Evolutionary conservation across 2,888 invertebrate species (phyloP).

Genomic region (Agrotis segetum): DNA sequence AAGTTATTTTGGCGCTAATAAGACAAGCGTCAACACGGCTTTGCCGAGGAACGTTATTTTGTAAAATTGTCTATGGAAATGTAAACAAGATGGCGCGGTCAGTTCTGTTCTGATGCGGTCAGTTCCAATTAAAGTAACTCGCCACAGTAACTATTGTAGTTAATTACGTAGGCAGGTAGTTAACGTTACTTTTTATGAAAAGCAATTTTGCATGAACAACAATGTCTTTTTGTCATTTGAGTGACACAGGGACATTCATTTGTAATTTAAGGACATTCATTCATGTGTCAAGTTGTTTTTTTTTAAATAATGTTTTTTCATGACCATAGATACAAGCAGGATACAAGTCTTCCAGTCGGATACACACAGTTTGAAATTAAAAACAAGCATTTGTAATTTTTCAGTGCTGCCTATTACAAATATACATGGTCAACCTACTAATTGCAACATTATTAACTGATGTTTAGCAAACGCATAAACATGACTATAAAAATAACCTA

Average conservation of each 20-base stretch:
- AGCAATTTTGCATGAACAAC: slow-evolving; percentile 4
- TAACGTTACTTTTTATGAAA: slow-evolving; percentile 2
- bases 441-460: not conserved
- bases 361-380: too few relatives aligned
- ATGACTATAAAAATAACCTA: not conserved
- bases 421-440: slow-evolving; percentile 7
- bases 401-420: not conserved
- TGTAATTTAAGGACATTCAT: slow-evolving; percentile 10
- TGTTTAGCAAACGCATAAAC: not conserved
- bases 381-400: too few relatives aligned
- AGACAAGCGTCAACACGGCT: not conserved
- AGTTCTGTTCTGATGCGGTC: too few relatives aligned
- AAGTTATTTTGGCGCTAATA: not conserved
- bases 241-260: slow-evolving; percentile 6
- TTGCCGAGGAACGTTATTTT: not conserved
- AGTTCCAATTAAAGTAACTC: not conserved
- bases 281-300: not conserved
- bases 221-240: slow-evolving; percentile 3
- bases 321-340: too few relatives aligned
- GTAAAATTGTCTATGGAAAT: not conserved
- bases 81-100: not conserved
- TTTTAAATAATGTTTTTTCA: too few relatives aligned
- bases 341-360: too few relatives aligned
- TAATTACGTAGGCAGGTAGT: not conserved
- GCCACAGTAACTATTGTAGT: not conserved